A percentile compares a stretch with the other conserved stretches of the same genome.
phyloP scores from a whole-genome alignment of 2,888 invertebrate genomes.

The Lithophane leautieri region DNA sequence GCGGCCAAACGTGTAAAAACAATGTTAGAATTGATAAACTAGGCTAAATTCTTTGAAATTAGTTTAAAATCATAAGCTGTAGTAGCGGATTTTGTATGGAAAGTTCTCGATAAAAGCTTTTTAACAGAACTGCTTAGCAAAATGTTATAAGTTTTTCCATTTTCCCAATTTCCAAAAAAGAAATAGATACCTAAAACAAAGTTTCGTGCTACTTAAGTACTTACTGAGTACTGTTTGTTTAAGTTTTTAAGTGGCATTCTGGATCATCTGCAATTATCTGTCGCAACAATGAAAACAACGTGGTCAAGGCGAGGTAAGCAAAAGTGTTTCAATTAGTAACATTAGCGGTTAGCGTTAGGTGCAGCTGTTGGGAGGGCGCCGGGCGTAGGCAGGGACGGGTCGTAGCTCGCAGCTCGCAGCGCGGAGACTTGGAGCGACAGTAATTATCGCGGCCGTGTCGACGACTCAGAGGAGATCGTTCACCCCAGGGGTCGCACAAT shows the following conservation, averaged over 20 bases:
- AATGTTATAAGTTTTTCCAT: no score
- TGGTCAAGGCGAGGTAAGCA: slow-evolving; percentile 66
- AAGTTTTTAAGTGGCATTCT: slow-evolving; percentile 34
- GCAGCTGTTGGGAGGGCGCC: slow-evolving; percentile 72
- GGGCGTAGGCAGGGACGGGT: slow-evolving; percentile 76
- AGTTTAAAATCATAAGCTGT: slow-evolving; percentile 19
- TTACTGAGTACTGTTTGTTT: slow-evolving; percentile 11
- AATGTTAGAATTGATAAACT: slow-evolving; percentile 48
- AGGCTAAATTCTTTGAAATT: slow-evolving; percentile 42
- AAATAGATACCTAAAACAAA: background rate
- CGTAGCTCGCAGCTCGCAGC: slow-evolving; percentile 23
- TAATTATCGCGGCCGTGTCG: slow-evolving; percentile 89
- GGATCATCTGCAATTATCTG: slow-evolving; percentile 57
- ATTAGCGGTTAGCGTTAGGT: slow-evolving; percentile 68
- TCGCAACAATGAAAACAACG: slow-evolving; percentile 54
- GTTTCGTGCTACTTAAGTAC: background rate
- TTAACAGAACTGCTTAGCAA: slow-evolving; percentile 1
- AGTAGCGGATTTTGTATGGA: background rate
- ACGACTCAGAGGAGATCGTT: slow-evolving; percentile 88
- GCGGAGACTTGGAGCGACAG: slow-evolving; percentile 78
- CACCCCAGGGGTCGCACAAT: slow-evolving; percentile 88
- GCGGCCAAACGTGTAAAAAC: slow-evolving; percentile 55
- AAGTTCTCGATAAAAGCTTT: slow-evolving; percentile 1
- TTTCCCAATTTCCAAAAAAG: background rate
- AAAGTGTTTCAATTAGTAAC: slow-evolving; percentile 75